Evolutionary conservation across 2,113 vertebrate genomes (phyloP), one percentile per base, ranked within the genome.

Genomic region (Carassius gibelio): DNA sequence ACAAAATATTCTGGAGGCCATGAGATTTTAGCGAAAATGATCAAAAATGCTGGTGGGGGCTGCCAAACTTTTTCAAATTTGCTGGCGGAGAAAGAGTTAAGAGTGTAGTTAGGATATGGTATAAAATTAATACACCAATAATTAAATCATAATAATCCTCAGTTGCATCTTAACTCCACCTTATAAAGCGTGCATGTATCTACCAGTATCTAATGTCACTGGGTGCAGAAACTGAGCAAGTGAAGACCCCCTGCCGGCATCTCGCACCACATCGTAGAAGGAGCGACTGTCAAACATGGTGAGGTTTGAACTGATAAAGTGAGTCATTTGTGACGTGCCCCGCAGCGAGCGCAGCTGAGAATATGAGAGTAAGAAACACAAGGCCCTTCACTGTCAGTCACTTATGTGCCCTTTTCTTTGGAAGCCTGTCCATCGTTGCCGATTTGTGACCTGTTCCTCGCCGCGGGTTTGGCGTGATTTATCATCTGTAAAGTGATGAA

Each of bases 281-380:
- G 34, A 84, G 66, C 45, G 42, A 66, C 83, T 85, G 87, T 85
- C 87, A 88, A 69, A 68, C 83, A 52, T 57, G 5, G 78, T 48
- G 77, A 69, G 78, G 50, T 69, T 82, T 30, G 38, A 38, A 48
- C 59, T 84, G 77, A 84, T 81, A 84, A 76, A 82, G 83, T 84
- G 78, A 82, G 77, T 82, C 83, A 71, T 80, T 61, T 77, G 79
- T 85, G 83, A 82, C 50, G 50, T 77, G 78, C 87, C 83, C 83
- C n/a, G 72, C 71, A 77, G 87, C 78, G 34, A 62, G 45, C 36
- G 34, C 64, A 79, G 86, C 75, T 71, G 78, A 59, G 81, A 85
- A 85, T 85, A 52, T 57, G 72, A 85, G 77, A 72, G 83, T 42
- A 57, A 81, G 84, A 86, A 81, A 86, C 45, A 3, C 79, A 66